phyloP scores from a whole-genome alignment of 2,888 invertebrate species.

The Drosophila imparisetae region DNA sequence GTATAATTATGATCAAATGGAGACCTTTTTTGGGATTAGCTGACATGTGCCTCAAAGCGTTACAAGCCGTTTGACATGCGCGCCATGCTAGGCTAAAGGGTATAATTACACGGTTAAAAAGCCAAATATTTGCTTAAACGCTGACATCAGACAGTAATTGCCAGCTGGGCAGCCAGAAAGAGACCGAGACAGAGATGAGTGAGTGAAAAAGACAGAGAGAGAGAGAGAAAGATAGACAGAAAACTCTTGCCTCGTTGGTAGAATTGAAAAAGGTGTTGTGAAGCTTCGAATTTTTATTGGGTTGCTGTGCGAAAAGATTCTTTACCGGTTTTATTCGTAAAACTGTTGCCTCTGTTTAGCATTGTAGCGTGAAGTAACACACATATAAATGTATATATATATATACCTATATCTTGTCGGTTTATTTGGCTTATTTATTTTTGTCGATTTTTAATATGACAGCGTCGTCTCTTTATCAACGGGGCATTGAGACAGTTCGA shows the following conservation, averaged over 20 bases:
- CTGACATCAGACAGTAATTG: slow-evolving; percentile 72
- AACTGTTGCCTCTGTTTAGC: slow-evolving; percentile 65
- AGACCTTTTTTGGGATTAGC: not conserved
- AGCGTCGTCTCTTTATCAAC: slow-evolving; percentile 49
- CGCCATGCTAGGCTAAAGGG: slow-evolving; percentile 22
- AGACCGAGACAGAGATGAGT: not conserved
- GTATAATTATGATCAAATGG: not conserved
- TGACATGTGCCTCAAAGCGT: slow-evolving; percentile 10
- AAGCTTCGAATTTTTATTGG: slow-evolving; percentile 30
- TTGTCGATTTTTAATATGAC: slow-evolving; percentile 65
- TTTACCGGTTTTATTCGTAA: slow-evolving; percentile 65
- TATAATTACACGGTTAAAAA: slow-evolving; percentile 78
- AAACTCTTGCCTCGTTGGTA: slow-evolving; percentile 10
- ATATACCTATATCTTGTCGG: slow-evolving; percentile 9
- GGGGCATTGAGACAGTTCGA: slow-evolving; percentile 29
- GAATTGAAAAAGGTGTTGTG: slow-evolving; percentile 26
- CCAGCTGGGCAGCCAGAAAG: slow-evolving; percentile 18
- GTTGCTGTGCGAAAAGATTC: slow-evolving; percentile 35
- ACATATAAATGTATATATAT: slow-evolving; percentile 3
- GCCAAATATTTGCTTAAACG: slow-evolving; percentile 73
- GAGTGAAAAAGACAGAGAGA: not conserved
- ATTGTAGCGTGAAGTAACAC: slow-evolving; percentile 67
- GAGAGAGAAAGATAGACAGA: slow-evolving; percentile 5
- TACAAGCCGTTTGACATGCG: slow-evolving; percentile 22
- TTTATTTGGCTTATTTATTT: slow-evolving; percentile 65